A percentile compares a stretch with the other conserved stretches of the same genome.
phyloP scores from a whole-genome alignment of 2,888 invertebrate genomes.

The Synanthedon myopaeformis region DNA sequence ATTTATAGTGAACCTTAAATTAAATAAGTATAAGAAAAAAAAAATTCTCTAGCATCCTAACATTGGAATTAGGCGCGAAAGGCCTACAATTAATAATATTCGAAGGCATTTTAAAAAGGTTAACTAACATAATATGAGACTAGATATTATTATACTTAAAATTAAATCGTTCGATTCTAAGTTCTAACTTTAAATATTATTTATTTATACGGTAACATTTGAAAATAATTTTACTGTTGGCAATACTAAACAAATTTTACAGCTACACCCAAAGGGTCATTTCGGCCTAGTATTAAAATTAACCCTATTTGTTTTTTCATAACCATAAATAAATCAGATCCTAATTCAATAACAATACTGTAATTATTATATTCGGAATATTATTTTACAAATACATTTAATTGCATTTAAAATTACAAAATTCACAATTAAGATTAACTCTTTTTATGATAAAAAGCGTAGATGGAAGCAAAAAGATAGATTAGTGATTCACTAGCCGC shows the following conservation, averaged over 20 bases:
- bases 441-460: too few relatives aligned
- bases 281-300: slow-evolving; percentile 33
- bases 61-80: background rate
- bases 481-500: too few relatives aligned
- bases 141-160: background rate
- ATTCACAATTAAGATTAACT: too few relatives aligned
- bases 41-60: background rate
- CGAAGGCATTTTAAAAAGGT: background rate
- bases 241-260: slow-evolving; percentile 3
- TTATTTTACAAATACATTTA: too few relatives aligned
- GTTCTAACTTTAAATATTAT: background rate
- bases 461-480: too few relatives aligned
- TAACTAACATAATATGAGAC: background rate
- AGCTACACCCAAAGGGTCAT: slow-evolving; percentile 42
- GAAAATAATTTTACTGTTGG: background rate
- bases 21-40: too few relatives aligned
- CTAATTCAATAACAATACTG: slow-evolving; percentile 17
- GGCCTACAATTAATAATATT: background rate
- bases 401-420: too few relatives aligned
- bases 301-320: slow-evolving; percentile 1
- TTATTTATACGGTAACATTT: background rate
- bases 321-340: slow-evolving; percentile 14
- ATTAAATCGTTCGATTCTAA: background rate
- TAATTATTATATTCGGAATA: slow-evolving; percentile 1
- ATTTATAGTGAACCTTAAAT: too few relatives aligned